A percentile compares a stretch with the other conserved stretches of the same genome.
These are phyloP conservation scores for Mactra quadrangularis DNA, from an alignment of 1,140 invertebrate genomes.

Conservation along the genomic window DNA sequence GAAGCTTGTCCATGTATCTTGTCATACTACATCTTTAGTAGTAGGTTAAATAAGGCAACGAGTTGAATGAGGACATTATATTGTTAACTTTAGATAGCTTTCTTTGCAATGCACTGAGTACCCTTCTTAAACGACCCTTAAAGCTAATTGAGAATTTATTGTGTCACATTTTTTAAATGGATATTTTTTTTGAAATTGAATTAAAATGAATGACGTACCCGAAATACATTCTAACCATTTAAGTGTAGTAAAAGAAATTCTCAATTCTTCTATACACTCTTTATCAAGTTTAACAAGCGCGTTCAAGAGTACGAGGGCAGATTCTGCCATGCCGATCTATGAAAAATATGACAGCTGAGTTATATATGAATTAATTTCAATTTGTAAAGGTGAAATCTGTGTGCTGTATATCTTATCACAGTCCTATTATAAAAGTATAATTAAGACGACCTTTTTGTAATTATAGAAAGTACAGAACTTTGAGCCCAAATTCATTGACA, in stretches of 20 bases:
- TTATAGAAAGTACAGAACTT: constrained; percentile 43
- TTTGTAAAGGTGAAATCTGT: constrained; percentile 56
- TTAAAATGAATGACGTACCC: constrained; percentile 36
- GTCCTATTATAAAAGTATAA: constrained; percentile 41
- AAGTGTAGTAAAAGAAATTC: constrained; percentile 26
- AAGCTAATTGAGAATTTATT: constrained; percentile 61
- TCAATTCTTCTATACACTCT: constrained; percentile 16
- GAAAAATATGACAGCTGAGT: constrained; percentile 42
- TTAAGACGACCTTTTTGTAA: constrained; percentile 57
- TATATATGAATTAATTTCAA: constrained; percentile 54
- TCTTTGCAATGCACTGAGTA: constrained; percentile 47
- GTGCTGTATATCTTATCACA: constrained; percentile 51
- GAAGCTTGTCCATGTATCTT: constrained; percentile 40
- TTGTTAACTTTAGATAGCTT: constrained; percentile 32
- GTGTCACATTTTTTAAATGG: constrained; percentile 45
- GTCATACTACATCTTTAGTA: constrained; percentile 23
- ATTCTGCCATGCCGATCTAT: not conserved
- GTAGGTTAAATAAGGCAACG: constrained; percentile 47
- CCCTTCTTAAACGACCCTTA: constrained; percentile 52
- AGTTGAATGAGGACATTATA: constrained; percentile 52
- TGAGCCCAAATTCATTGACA: not conserved
- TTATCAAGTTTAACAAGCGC: not conserved
- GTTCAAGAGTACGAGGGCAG: not conserved
- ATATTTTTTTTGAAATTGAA: constrained; percentile 53
- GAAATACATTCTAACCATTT: constrained; percentile 15